Evolutionary conservation across 2,797 vertebrate genomes (phyloP).

Genomic region (Amazonetta brasiliensis): DNA sequence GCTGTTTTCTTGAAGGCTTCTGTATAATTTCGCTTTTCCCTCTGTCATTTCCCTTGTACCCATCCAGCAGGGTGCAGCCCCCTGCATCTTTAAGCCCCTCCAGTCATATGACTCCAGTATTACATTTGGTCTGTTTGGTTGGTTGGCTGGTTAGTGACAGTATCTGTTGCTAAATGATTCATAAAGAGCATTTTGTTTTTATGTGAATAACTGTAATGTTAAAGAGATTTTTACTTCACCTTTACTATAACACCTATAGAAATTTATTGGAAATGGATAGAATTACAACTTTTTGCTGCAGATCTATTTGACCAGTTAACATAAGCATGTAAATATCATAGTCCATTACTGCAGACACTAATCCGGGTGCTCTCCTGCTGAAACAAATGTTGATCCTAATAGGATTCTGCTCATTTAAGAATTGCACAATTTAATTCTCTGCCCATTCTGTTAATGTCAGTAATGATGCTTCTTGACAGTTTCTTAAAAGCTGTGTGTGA

Average conservation of each 20-base stretch:
- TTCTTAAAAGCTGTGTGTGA: not conserved
- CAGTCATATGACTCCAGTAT: not conserved
- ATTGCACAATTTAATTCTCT: not conserved
- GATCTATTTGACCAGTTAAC: not conserved
- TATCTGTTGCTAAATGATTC: not conserved
- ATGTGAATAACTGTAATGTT: not conserved
- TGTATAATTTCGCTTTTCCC: not conserved
- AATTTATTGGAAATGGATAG: not conserved
- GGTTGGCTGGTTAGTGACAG: not conserved
- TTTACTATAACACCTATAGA: not conserved
- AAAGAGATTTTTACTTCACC: not conserved
- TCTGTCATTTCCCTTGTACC: not conserved
- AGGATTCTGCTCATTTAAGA: not conserved
- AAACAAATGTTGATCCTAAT: not conserved
- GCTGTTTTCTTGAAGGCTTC: not conserved
- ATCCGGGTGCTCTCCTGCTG: not conserved
- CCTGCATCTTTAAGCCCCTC: not conserved
- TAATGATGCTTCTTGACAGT: not conserved
- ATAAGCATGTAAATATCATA: not conserved
- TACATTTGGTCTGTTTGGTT: not conserved
- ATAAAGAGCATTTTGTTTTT: not conserved
- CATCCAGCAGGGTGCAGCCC: not conserved
- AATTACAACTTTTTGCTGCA: not conserved
- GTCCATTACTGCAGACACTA: not conserved
- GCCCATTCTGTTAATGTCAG: not conserved